Conservation (phyloP, 2,888 invertebrate genomes). For the Xestia sexstrigata region DNA sequence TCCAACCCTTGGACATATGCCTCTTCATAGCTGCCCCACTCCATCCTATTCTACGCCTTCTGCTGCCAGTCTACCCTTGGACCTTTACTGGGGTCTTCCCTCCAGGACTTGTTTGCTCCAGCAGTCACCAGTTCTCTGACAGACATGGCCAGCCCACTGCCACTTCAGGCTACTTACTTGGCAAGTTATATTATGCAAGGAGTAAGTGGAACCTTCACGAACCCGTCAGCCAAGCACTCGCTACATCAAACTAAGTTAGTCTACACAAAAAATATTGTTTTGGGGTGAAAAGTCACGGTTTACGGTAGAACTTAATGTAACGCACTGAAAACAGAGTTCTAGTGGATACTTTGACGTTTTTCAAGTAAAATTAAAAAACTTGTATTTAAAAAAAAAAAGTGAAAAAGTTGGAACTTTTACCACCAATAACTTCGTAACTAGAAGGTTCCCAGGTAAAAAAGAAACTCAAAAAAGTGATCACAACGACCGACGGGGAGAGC, state of each 20-base stretch:
- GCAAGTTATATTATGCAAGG: not conserved
- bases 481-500: too few species aligned
- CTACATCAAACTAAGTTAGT: not conserved
- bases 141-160: not conserved
- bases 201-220: not conserved
- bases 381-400: too few species aligned
- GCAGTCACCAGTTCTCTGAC: not conserved
- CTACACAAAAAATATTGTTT: not conserved
- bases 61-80: not conserved
- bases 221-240: not conserved
- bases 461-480: too few species aligned
- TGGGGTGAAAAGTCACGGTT: not conserved
- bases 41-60: not conserved
- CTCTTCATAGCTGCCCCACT: not conserved
- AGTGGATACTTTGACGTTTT: not conserved
- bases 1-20: not conserved
- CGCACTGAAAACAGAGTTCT: not conserved
- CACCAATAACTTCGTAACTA: not conserved
- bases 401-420: not conserved
- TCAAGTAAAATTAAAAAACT: not conserved
- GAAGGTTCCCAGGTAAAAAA: too few species aligned
- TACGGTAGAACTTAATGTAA: not conserved
- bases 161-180: not conserved
- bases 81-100: not conserved
- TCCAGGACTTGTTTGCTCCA: not conserved